Evolutionary conservation across 2,797 vertebrate species (phyloP), one percentile per base, ranked within the genome.

Genomic region (Anguilla megastoma): DNA sequence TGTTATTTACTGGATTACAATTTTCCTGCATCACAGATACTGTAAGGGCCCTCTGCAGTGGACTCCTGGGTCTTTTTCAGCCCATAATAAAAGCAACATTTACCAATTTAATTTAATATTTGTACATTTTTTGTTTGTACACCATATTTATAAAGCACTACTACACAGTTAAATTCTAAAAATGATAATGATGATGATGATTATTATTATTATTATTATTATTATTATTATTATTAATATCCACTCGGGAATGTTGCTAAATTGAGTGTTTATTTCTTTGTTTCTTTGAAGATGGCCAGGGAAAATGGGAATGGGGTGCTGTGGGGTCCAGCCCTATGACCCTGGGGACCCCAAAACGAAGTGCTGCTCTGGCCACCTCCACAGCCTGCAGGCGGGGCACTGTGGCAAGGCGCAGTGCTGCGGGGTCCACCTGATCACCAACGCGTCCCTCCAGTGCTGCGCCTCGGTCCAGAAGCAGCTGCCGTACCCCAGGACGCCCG

Each of bases 311-410:
- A 50, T 3, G 45, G 45, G 0, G 41, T 87, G 86, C 52, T 87
- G 86, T 87, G 86, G 86, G 10, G 33, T 12, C 18, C 9, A 45
- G 33, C 0, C 21, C 33, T 87, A 80, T 2, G 4, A 80, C 74
- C 50, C 8, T 12, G 58, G 9, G 30, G 14, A 41, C 14, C 54
- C 33, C 2, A 5, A 50, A 14, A 1, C 1, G 24, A 87, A 52
- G 80, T 84, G 76, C 56, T 87, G 76, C 45, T 63, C 56, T 16
- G 56, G 76, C 1, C 36, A 18, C 12, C 86, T 87, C 18, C 80
- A 66, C n/a, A 66, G 45, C 7, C 76, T 87, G 76, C 10, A 8
- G 9, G 0, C 2, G 5, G 36, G 4, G 56, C 21, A 4, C 21
- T 1, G 5, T 12, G 24, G 36, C 1, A 3, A 30, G 24, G 33